Evolutionary conservation across 1,140 invertebrate genomes (phyloP), one percentile per base, ranked within the genome.

Genomic region (Nomia melanderi): DNA sequence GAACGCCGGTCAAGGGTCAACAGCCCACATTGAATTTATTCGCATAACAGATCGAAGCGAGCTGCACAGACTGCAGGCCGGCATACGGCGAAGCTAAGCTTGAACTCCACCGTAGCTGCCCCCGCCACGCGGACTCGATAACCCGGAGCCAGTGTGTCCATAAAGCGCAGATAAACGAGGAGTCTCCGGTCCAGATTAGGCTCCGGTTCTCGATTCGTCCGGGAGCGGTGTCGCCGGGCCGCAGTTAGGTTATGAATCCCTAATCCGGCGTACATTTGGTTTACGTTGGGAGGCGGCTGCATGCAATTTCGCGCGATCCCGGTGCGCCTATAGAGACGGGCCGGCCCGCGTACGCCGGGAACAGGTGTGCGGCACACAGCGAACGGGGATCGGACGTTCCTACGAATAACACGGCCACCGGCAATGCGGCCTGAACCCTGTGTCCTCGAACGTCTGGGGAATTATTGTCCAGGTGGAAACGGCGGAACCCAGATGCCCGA

Each of bases 231-330:
- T 25, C 11, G 31, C 8, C 27, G 12, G 4, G 0, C 1, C n/a
- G 20, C 41, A 8, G 33, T 44, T 44, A 44, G 29, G 82, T 86
- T 88, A 88, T 87, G 86, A 88, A 86, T 86, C 82, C 70, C 84
- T 88, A 86, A 88, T 88, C 86, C 81, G 54, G 64, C 82, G 75
- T 83, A 64, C 69, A 84, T 79, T 75, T 57, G 80, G 84, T 87
- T 87, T 86, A 83, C 81, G 71, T 82, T 80, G 86, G 54, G 64
- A 20, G 20, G 54, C 71, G 44, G 71, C 57, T 78, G 81, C 57
- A 74, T 83, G 79, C 81, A 86, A 85, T 87, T 85, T 82, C 85
- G 65, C 67, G 50, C 78, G 73, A 74, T 71, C 70, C 23, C n/a
- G n/a, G 67, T 47, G 75, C 57, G 77, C 74, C 59, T 60, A 72